Evolutionary conservation across 2,888 invertebrate genomes (phyloP).

Genomic region (Agrochola lychnidis): DNA sequence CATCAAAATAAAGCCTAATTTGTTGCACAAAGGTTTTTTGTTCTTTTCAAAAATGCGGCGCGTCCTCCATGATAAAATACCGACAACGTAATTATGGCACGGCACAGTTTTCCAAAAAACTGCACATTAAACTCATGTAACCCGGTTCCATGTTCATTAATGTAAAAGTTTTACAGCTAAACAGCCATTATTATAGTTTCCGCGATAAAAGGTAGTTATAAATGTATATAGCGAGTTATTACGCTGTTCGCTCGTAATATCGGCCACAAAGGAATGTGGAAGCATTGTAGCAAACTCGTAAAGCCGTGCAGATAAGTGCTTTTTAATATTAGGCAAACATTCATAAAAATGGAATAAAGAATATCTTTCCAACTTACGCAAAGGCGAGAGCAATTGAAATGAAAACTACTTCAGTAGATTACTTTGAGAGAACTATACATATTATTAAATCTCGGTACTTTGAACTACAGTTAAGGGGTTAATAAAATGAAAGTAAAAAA

Average conservation of each 20-base stretch:
- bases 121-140: constrained; percentile 45
- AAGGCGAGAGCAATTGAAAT: constrained; percentile 35
- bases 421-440: constrained; percentile 31
- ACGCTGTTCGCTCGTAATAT: constrained; percentile 61
- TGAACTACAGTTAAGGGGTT: constrained; percentile 16
- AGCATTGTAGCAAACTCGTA: constrained; percentile 56
- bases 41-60: background rate
- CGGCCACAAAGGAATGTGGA: constrained; percentile 53
- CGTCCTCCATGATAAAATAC: constrained; percentile 36
- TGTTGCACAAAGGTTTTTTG: constrained; percentile 1
- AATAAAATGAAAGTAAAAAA: constrained; percentile 19
- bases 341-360: constrained; percentile 26
- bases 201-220: constrained; percentile 72
- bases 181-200: constrained; percentile 73
- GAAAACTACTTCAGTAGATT: constrained; percentile 36
- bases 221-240: constrained; percentile 70
- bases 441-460: constrained; percentile 22
- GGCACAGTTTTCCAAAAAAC: constrained; percentile 47
- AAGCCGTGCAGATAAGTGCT: constrained; percentile 45
- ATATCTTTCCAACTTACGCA: constrained; percentile 31
- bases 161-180: constrained; percentile 66
- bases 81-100: constrained; percentile 23
- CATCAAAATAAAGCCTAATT: constrained; percentile 36
- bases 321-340: constrained; percentile 56
- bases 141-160: constrained; percentile 59